These are phyloP conservation scores for Hydrochoerus hydrochaeris DNA, from an alignment of 2,113 vertebrate genomes.

Conservation along the genomic window DNA sequence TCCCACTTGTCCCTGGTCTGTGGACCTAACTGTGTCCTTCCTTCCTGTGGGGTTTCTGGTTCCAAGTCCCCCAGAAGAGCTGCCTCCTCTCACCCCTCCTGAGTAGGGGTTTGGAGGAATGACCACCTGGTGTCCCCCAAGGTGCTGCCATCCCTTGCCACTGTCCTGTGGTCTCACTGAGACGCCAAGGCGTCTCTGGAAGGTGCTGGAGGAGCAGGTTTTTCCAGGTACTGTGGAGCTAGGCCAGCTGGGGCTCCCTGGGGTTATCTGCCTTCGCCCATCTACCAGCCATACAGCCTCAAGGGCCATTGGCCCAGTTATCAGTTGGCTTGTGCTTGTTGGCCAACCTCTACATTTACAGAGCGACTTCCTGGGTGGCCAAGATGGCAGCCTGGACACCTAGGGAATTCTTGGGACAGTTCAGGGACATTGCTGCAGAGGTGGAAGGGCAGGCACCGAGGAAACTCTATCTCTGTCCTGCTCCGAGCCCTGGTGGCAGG, in stretches of 20 bases:
- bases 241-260: neutral
- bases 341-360: rapidly evolving
- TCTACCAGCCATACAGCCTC: rapidly evolving
- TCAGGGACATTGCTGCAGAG: neutral
- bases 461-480: neutral
- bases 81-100: neutral
- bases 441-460: neutral
- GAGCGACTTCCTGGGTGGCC: neutral
- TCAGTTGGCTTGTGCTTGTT: neutral
- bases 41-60: neutral
- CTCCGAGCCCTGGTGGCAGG: neutral
- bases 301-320: no score
- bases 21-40: neutral
- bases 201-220: neutral
- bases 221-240: neutral
- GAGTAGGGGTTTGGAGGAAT: neutral
- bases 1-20: neutral
- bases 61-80: neutral
- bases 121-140: rapidly evolving
- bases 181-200: rapidly evolving
- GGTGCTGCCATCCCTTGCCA: rapidly evolving
- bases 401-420: neutral
- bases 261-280: neutral
- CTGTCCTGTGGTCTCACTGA: neutral
- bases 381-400: neutral